Percentiles rank a stretch among this genome's conserved stretches.
Conservation (phyloP, 1,140 invertebrate species). For the Saxidomus purpurata region DNA sequence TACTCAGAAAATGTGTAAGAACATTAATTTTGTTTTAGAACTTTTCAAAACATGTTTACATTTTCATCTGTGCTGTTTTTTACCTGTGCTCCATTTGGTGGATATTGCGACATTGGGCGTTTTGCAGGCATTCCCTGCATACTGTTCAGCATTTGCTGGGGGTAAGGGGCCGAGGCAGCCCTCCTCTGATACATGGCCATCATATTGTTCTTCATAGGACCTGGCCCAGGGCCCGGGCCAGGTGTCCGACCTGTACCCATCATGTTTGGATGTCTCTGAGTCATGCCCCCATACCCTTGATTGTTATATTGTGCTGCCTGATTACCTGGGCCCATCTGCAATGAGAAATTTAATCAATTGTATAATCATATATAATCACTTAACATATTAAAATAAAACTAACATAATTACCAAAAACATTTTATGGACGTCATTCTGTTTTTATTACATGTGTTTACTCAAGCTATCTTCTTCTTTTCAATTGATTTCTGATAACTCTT, state of each 20-base stretch:
- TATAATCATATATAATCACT: neutral
- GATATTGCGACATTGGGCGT: constrained; percentile 74
- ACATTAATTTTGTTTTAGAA: no score
- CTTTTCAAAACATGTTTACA: no score
- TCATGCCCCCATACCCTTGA: constrained; percentile 76
- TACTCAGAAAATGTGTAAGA: no score
- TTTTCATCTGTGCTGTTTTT: neutral
- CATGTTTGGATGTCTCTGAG: constrained; percentile 76
- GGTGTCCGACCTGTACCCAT: constrained; percentile 78
- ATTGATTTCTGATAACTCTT: no score
- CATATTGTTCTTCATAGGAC: constrained; percentile 82
- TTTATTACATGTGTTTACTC: no score
- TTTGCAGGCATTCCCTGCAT: constrained; percentile 77
- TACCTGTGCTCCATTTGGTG: constrained; percentile 81
- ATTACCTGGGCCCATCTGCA: constrained; percentile 61
- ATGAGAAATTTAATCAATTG: no score
- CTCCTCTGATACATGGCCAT: constrained; percentile 78
- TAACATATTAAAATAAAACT: neutral
- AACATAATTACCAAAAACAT: no score
- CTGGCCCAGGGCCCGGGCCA: constrained; percentile 87
- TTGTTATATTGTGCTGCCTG: constrained; percentile 75
- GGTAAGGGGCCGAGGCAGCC: constrained; percentile 80
- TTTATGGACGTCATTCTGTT: no score
- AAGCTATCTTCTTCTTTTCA: no score
- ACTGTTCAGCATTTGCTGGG: constrained; percentile 78